Evolutionary conservation across 2,888 invertebrate genomes (phyloP), one percentile per base, ranked within the genome.

Genomic region (Phlogophora meticulosa): DNA sequence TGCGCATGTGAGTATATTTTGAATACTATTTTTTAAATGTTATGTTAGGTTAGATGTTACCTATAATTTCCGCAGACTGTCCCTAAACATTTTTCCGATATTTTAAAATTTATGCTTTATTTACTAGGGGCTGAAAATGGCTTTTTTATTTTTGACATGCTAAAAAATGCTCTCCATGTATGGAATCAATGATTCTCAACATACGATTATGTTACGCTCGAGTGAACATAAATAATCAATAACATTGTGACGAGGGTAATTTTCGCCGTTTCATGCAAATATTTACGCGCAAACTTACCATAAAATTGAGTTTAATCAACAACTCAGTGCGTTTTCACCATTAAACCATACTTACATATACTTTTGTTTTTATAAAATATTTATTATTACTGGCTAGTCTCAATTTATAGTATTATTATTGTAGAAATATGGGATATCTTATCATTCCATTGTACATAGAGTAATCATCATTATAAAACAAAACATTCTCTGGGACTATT

Each of bases 41-140:
- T 84, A 86, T 90, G 88, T 90, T 93, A 95, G 94, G 95, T 95
- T 95, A 95, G 93, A 93, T 92, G 87, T 89, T 93, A 90, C 91
- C 88, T 91, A 78, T 86, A 89, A 87, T 92, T 91, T 90, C 85
- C 89, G 94, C 94, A 93, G 93, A 92, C 91, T 93, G 88, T 92
- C 89, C 89, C 87, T 86, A 85, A 86, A 91, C 80, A 88, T 90
- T 88, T 79, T 89, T 89, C 85, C 82, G 82, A 88, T 89, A 88
- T 83, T 88, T 89, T 85, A 76, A 87, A 86, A 81, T 78, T 86
- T 86, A 87, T 82, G 94, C 94, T 94, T 94, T 82, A 88, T 92
- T 88, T 86, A 84, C 78, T 94, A 93, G 91, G 90, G 94, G 94
- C 94, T 94, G 94, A 87, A 85, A 87, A 84, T 91, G 88, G 94